Evolutionary conservation across 2,113 vertebrate species (phyloP), one percentile per base, ranked within the genome.

Genomic region (Semnornis frantzii): DNA sequence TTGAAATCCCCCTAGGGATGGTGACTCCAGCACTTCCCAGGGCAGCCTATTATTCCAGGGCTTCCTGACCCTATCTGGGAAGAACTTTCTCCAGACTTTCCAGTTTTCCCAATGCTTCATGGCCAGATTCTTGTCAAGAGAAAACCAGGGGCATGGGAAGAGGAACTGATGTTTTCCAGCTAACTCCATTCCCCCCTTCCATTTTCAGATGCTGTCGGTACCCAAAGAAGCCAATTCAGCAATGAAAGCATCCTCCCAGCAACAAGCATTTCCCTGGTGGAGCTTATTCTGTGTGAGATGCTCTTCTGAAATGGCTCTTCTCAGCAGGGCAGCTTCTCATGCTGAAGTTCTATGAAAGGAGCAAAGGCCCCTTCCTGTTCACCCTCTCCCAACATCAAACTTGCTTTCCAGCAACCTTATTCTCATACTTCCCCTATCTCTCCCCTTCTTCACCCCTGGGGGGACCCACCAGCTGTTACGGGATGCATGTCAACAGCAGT

Each of bases 311-410:
- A 72, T 4, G 23, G 58, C 63, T 80, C 54, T 31, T 44, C 68
- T 48, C 73, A 24, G 46, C 1, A 55, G 17, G 17, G 57, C 1
- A 0, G 44, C 27, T 70, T 19, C 52, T 65, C 6, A 0, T 0
- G 0, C 59, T 37, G 12, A n/a, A 46, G n/a, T 62, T 75, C 76
- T 52, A 33, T n/a, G 37, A 37, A 42, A 58, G 59, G 20, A 84
- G 19, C 21, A 81, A 37, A 80, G 39, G 39, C 24, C 48, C n/a
- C 64, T 28, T 28, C 70, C 72, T 28, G 17, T 34, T 54, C 34
- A 6, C 3, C 21, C 31, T 84, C 55, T 59, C 64, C 30, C 59
- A 72, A 59, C 34, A 46, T 19, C 54, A 48, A 34, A 66, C 76
- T 82, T 73, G 31, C 55, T 81, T 77, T 39, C 33, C 31, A 59